phyloP scores from a whole-genome alignment of 2,888 invertebrate species.

The Hypolimnas misippus region DNA sequence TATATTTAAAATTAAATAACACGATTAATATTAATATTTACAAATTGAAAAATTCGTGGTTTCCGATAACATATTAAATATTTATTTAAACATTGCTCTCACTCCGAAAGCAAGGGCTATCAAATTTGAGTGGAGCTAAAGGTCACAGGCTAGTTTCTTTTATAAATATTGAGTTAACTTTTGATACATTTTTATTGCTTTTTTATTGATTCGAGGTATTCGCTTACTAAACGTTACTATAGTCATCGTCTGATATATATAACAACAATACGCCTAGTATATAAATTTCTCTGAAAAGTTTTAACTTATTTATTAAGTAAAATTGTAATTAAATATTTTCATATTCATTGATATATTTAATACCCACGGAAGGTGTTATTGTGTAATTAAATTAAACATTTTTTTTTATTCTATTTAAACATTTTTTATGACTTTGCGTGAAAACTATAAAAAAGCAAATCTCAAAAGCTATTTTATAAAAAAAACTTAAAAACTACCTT shows the following conservation, averaged over 20 bases:
- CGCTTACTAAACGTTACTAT: background rate
- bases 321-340: no score
- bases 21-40: constrained; percentile 24
- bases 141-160: constrained; percentile 25
- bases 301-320: no score
- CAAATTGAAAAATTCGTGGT: constrained; percentile 20
- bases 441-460: no score
- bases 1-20: background rate
- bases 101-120: constrained; percentile 19
- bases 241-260: no score
- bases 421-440: no score
- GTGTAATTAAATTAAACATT: no score
- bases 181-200: background rate
- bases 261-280: no score
- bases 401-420: no score
- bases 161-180: constrained; percentile 25
- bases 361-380: no score
- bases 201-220: constrained; percentile 1
- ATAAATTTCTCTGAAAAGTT: no score
- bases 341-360: no score
- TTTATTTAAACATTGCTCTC: constrained; percentile 28
- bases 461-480: no score
- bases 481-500: background rate
- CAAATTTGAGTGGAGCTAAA: constrained; percentile 30
- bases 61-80: constrained; percentile 30